phyloP scores from a whole-genome alignment of 1,140 invertebrate genomes.

The Rhagoletis zephyria region DNA sequence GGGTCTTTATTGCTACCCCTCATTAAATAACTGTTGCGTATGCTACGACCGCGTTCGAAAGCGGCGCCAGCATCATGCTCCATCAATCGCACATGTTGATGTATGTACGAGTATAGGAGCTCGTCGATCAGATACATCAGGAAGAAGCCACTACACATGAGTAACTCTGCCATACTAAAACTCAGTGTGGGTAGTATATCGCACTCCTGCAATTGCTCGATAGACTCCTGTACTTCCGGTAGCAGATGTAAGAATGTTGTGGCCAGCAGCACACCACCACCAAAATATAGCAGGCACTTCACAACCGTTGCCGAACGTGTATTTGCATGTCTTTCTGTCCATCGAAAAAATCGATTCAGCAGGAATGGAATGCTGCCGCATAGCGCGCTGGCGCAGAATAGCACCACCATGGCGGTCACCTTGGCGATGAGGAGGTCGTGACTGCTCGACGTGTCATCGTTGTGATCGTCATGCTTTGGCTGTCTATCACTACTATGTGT shows the following conservation, averaged over 20 bases:
- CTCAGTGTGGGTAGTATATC: slow-evolving; percentile 74
- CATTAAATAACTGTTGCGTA: slow-evolving; percentile 66
- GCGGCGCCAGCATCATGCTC: slow-evolving; percentile 61
- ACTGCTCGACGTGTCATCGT: slow-evolving; percentile 62
- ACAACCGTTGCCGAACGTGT: slow-evolving; percentile 74
- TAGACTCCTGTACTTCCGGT: slow-evolving; percentile 86
- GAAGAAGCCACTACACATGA: slow-evolving; percentile 86
- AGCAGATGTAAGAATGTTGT: slow-evolving; percentile 92
- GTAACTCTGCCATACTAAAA: slow-evolving; percentile 81
- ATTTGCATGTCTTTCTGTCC: slow-evolving; percentile 75
- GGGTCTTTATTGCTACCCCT: neutral
- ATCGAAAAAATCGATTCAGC: slow-evolving; percentile 79
- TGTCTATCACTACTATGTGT: neutral
- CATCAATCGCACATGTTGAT: slow-evolving; percentile 71
- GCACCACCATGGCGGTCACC: slow-evolving; percentile 80
- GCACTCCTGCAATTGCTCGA: slow-evolving; percentile 76
- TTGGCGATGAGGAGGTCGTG: slow-evolving; percentile 77
- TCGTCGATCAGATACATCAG: slow-evolving; percentile 89
- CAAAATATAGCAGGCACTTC: slow-evolving; percentile 84
- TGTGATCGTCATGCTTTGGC: slow-evolving; percentile 58
- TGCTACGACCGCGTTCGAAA: slow-evolving; percentile 68
- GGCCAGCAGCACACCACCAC: slow-evolving; percentile 90
- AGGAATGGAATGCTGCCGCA: slow-evolving; percentile 81
- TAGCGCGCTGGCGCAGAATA: slow-evolving; percentile 80
- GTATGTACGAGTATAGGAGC: slow-evolving; percentile 81